Percentiles rank a stretch among this genome's conserved stretches.
phyloP scores from a whole-genome alignment of 1,140 invertebrate species.

The Cyclina sinensis region DNA sequence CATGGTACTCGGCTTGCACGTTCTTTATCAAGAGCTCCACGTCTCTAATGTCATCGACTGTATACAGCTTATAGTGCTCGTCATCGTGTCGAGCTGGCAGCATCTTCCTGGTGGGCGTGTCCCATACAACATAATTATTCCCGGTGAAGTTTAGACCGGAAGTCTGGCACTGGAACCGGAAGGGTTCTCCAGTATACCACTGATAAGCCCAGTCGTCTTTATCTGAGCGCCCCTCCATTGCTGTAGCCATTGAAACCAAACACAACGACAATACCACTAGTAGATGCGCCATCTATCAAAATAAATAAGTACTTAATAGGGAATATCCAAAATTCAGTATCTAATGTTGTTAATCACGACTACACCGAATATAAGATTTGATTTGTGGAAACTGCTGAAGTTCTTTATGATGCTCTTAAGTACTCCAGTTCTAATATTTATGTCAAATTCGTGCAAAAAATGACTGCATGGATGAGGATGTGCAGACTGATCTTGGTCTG shows the following conservation, averaged over 20 bases:
- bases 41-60: neutral
- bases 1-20: neutral
- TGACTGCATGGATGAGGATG: too few species aligned
- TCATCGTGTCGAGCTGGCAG: neutral
- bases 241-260: neutral
- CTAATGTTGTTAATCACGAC: too few species aligned
- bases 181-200: constrained; percentile 45
- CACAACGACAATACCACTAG: neutral
- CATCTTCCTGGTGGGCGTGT: neutral
- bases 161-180: constrained; percentile 20
- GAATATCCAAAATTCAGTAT: too few species aligned
- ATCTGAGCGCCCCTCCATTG: neutral
- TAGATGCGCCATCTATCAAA: too few species aligned
- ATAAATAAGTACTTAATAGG: too few species aligned
- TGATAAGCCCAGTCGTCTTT: constrained; percentile 1
- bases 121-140: neutral
- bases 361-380: too few species aligned
- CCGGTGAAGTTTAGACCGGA: neutral
- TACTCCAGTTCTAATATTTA: too few species aligned
- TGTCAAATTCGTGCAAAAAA: too few species aligned
- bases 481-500: too few species aligned
- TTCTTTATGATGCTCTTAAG: too few species aligned
- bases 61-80: neutral
- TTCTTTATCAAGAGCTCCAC: constrained; percentile 5
- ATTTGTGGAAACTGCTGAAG: too few species aligned